Conservation (phyloP, 2,797 vertebrate genomes). For the Pipistrellus kuhlii region DNA sequence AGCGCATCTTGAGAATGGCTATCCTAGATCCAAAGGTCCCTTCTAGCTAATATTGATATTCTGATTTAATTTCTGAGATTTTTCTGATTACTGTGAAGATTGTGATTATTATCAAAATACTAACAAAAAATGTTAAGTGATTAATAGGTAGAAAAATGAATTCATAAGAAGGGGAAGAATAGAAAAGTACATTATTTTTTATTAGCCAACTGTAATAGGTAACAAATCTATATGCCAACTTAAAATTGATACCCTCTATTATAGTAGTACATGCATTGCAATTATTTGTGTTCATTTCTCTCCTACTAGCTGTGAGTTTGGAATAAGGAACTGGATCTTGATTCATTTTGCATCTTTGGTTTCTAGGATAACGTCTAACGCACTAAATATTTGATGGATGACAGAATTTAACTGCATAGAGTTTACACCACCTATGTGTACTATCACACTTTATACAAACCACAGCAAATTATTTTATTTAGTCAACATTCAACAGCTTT, state of each 20-base stretch:
- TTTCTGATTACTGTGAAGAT: background rate
- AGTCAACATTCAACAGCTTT: constrained; percentile 6
- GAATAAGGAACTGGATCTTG: background rate
- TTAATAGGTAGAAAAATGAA: background rate
- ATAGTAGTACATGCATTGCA: background rate
- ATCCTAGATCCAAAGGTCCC: background rate
- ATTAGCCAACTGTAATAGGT: background rate
- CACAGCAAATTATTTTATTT: background rate
- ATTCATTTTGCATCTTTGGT: background rate
- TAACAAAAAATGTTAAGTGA: background rate
- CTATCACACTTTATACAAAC: background rate
- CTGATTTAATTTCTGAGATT: constrained; percentile 2
- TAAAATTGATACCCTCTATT: background rate
- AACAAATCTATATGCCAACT: background rate
- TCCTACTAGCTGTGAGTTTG: background rate
- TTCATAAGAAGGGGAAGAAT: background rate
- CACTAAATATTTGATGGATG: background rate
- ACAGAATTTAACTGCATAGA: constrained; percentile 17
- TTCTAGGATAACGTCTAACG: background rate
- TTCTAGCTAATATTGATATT: background rate
- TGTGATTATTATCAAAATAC: constrained; percentile 30
- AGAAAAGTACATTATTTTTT: background rate
- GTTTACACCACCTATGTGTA: background rate
- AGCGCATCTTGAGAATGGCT: background rate
- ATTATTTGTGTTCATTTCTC: background rate